Percentiles rank a stretch among this genome's conserved stretches.
These are phyloP conservation scores for Rhinoraja longicauda DNA, from an alignment of 2,797 vertebrate species.

Conservation along the genomic window DNA sequence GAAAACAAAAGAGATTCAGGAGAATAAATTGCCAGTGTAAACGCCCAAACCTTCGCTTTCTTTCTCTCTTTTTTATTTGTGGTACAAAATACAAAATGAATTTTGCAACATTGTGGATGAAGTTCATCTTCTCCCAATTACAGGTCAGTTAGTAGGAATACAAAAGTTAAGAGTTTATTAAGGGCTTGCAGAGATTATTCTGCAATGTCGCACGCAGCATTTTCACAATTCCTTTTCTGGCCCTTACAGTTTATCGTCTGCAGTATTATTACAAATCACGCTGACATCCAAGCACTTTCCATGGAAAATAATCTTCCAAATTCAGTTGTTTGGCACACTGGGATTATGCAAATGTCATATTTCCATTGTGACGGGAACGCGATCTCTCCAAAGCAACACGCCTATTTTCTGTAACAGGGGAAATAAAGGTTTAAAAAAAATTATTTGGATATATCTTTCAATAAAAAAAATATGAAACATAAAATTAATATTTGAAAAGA, in stretches of 20 bases:
- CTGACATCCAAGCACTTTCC: slow-evolving; percentile 31
- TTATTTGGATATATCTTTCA: slow-evolving; percentile 43
- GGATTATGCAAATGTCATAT: slow-evolving; percentile 75
- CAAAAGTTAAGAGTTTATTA: slow-evolving; percentile 19
- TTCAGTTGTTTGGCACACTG: slow-evolving; percentile 71
- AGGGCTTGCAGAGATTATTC: background rate
- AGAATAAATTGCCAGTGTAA: background rate
- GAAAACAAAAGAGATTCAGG: slow-evolving; percentile 1
- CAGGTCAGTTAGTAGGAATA: slow-evolving; percentile 2
- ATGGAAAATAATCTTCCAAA: slow-evolving; percentile 51
- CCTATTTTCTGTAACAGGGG: slow-evolving; percentile 78
- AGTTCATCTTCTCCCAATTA: background rate
- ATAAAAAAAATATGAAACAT: slow-evolving; percentile 48
- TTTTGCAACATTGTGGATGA: background rate
- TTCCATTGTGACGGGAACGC: slow-evolving; percentile 85
- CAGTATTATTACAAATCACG: background rate
- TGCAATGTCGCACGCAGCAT: background rate
- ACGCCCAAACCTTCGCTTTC: background rate
- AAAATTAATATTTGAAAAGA: slow-evolving; percentile 65
- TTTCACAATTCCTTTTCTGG: slow-evolving; percentile 13
- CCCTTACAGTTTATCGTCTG: background rate
- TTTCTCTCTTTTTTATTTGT: slow-evolving; percentile 12
- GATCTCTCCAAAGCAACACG: slow-evolving; percentile 86
- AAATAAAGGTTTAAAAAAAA: slow-evolving; percentile 53
- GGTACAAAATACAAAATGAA: background rate